Evolutionary conservation across 2,113 vertebrate genomes (phyloP).

Genomic region (Phalacrocorax pelagicus): DNA sequence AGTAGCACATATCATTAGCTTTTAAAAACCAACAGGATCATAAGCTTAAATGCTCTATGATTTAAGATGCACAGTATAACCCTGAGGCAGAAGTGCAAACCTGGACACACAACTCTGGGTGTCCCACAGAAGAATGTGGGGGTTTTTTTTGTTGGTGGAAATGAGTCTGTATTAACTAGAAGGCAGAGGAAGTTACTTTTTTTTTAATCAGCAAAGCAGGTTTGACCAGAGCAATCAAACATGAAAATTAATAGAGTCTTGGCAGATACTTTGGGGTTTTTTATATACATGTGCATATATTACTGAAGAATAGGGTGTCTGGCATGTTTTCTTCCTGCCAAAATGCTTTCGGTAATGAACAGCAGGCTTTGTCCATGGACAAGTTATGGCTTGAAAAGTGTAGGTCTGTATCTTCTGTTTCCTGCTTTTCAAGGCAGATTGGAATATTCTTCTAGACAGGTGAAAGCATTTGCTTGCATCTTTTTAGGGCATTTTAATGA

Average conservation of each 20-base stretch:
- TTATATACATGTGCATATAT: not conserved
- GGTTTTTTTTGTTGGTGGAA: not conserved
- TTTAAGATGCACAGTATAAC: conserved; percentile 28
- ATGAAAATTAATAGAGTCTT: conserved; percentile 5
- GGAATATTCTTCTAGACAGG: not conserved
- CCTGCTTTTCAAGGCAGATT: not conserved
- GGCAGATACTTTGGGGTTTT: not conserved
- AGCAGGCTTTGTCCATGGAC: not conserved
- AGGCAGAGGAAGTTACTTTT: not conserved
- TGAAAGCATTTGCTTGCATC: not conserved
- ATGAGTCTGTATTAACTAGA: not conserved
- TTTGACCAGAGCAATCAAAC: conserved; percentile 11
- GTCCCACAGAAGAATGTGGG: not conserved
- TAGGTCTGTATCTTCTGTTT: not conserved
- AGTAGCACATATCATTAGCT: conserved; percentile 71
- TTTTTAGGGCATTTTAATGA: not conserved
- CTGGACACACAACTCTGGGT: not conserved
- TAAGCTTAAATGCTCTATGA: conserved; percentile 58
- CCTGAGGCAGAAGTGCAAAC: not conserved
- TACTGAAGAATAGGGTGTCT: not conserved
- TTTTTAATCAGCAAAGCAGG: not conserved
- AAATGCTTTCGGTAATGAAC: conserved; percentile 32
- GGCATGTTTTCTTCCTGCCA: not conserved
- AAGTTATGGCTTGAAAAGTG: not conserved
- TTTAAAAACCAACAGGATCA: conserved; percentile 62